These are phyloP conservation scores for Distichodus sexfasciatus DNA, from an alignment of 2,797 vertebrate genomes.

Conservation along the genomic window DNA sequence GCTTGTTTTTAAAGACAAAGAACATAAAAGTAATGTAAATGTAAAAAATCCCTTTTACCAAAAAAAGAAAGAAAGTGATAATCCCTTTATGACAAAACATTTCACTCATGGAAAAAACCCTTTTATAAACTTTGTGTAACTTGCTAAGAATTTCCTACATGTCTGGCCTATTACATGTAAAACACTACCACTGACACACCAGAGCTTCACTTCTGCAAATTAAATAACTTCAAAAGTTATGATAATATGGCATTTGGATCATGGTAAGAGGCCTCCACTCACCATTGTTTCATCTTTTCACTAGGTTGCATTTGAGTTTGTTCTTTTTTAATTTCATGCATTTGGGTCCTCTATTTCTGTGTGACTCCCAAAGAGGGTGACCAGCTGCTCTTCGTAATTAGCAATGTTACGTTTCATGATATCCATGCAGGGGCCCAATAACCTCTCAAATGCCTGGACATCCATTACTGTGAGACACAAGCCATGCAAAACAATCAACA, in stretches of 20 bases:
- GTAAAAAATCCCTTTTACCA: conserved; percentile 7
- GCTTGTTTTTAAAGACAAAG: conserved; percentile 10
- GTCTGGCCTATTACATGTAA: conserved; percentile 43
- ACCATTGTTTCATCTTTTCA: conserved; percentile 70
- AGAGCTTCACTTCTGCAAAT: conserved; percentile 47
- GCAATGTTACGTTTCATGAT: conserved; percentile 99
- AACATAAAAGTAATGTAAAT: neutral
- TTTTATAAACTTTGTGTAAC: conserved; percentile 10
- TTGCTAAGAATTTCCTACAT: conserved; percentile 34
- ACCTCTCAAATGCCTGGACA: conserved; percentile 94
- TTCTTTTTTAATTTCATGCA: conserved; percentile 73
- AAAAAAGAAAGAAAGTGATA: conserved; percentile 42
- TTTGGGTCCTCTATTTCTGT: conserved; percentile 89
- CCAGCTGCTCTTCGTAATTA: conserved; percentile 97
- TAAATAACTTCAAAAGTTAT: conserved; percentile 59
- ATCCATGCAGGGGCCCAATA: conserved; percentile 99
- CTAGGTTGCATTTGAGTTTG: conserved; percentile 68
- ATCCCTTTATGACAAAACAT: conserved; percentile 36
- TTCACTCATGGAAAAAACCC: conserved; percentile 11
- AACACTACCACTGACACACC: conserved; percentile 45
- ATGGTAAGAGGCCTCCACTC: conserved; percentile 69
- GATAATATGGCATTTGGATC: conserved; percentile 45
- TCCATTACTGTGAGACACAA: conserved; percentile 84
- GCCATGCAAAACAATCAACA: neutral
- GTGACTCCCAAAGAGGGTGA: conserved; percentile 92